Evolutionary conservation across 2,113 vertebrate species (phyloP).

Genomic region (Bambusicola thoracicus): DNA sequence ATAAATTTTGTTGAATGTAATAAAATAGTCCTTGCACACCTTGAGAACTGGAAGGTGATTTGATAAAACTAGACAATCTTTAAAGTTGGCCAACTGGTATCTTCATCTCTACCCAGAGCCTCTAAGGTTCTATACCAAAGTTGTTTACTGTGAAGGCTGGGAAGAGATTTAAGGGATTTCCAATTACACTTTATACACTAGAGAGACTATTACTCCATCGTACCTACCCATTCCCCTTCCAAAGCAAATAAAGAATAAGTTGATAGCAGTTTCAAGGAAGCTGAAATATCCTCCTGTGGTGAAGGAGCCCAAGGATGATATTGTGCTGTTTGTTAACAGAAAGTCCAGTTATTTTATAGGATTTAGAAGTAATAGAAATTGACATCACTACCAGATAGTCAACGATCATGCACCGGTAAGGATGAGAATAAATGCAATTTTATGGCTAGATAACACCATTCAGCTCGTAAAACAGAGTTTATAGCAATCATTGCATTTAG

Average conservation of each 20-base stretch:
- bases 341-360: neutral
- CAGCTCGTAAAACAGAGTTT: slow-evolving; percentile 34
- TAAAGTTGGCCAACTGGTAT: neutral
- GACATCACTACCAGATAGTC: neutral
- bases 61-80: neutral
- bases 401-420: neutral
- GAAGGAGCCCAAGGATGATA: neutral
- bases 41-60: neutral
- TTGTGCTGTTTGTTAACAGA: neutral
- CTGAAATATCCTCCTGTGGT: neutral
- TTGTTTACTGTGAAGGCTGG: neutral
- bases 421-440: slow-evolving; percentile 27
- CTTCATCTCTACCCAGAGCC: neutral
- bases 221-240: neutral
- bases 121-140: neutral
- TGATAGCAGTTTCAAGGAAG: neutral
- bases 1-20: neutral
- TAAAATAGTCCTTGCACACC: neutral
- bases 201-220: neutral
- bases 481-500: slow-evolving; percentile 5
- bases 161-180: neutral
- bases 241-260: neutral
- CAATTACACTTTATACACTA: neutral
- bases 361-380: slow-evolving; percentile 2
- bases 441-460: neutral